These are phyloP conservation scores for Chrysochloris asiatica DNA, from an alignment of 2,113 vertebrate genomes.

Conservation along the genomic window DNA sequence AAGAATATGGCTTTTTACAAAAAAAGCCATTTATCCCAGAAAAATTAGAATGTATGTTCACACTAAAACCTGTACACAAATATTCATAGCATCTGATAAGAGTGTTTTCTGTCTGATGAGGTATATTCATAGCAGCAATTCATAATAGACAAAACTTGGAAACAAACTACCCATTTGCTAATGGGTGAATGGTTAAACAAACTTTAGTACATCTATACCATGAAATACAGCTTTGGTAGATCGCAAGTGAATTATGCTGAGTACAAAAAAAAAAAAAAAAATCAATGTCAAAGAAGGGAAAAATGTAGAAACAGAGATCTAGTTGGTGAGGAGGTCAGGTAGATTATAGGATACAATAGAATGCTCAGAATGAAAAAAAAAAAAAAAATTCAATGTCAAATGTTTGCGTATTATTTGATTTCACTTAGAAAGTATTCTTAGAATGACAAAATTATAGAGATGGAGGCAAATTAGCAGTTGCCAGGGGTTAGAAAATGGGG, in stretches of 20 bases:
- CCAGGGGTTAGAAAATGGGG: background rate
- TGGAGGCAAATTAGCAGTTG: background rate
- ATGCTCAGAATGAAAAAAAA: too few species aligned
- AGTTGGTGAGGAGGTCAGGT: too few species aligned
- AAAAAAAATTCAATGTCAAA: too few species aligned
- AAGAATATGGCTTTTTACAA: too few species aligned
- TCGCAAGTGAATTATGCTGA: background rate
- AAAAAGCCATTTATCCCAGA: constrained; percentile 31
- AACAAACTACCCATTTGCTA: background rate
- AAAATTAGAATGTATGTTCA: background rate
- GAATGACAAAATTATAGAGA: background rate
- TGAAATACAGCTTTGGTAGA: background rate
- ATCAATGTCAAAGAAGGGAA: too few species aligned
- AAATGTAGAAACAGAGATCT: too few species aligned
- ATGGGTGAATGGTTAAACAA: background rate
- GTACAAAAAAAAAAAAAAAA: background rate
- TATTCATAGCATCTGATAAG: background rate
- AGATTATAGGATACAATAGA: too few species aligned
- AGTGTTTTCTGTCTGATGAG: background rate
- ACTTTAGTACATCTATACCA: background rate
- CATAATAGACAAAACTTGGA: background rate
- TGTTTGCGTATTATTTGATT: background rate
- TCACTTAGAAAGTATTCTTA: constrained; percentile 24
- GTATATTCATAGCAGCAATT: constrained; percentile 24
- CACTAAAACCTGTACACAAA: background rate